Evolutionary conservation across 2,797 vertebrate genomes (phyloP).

Genomic region (Numenius phaeopus): DNA sequence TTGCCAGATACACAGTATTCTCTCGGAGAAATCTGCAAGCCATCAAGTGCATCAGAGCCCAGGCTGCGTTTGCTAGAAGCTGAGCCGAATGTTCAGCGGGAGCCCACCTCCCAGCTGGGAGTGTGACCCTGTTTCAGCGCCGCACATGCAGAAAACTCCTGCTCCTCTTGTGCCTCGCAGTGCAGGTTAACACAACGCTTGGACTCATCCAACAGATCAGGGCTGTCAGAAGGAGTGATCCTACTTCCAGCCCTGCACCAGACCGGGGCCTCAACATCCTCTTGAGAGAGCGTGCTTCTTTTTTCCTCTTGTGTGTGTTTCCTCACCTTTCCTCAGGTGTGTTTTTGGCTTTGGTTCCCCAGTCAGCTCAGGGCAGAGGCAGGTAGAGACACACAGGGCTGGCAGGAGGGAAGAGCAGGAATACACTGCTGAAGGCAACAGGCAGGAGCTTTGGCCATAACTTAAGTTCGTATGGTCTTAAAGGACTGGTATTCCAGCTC

Average conservation of each 20-base stretch:
- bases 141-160: neutral
- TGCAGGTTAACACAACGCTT: neutral
- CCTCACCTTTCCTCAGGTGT: too few relatives aligned
- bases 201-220: neutral
- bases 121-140: neutral
- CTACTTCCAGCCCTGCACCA: neutral
- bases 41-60: neutral
- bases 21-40: constrained; percentile 26
- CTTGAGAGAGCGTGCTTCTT: neutral
- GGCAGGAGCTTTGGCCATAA: neutral
- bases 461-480: neutral
- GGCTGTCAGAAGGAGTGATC: neutral
- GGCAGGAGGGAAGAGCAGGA: neutral
- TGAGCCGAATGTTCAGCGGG: neutral
- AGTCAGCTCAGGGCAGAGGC: neutral
- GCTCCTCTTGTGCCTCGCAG: neutral
- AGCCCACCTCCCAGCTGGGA: neutral
- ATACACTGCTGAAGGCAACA: neutral
- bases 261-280: rapidly evolving
- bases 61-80: neutral
- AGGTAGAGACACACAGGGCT: rapidly evolving
- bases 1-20: neutral
- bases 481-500: neutral
- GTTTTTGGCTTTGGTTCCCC: neutral
- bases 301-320: too few relatives aligned